Conservation (phyloP, 2,888 invertebrate species). For the Julus scanicus region DNA sequence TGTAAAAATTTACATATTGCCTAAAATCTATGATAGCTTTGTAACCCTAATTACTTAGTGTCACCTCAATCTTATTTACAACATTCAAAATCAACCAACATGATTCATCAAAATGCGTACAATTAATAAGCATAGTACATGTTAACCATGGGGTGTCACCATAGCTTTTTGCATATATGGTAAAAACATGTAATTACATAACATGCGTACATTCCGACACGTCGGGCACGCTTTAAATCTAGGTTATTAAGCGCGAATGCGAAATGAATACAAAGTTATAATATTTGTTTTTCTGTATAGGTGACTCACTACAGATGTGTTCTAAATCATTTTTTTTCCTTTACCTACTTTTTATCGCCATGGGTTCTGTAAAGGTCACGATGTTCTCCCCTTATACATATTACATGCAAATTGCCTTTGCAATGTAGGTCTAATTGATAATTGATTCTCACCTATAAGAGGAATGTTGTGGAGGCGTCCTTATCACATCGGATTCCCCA, state of each 20-base stretch:
- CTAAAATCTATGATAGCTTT: no score
- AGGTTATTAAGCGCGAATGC: background rate
- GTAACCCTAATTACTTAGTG: no score
- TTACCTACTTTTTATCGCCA: conserved; percentile 42
- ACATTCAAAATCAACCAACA: no score
- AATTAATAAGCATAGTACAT: no score
- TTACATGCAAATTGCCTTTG: background rate
- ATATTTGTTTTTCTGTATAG: background rate
- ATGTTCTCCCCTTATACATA: background rate
- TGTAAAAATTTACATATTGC: no score
- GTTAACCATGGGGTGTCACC: no score
- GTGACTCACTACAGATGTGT: background rate
- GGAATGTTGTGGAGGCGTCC: conserved; percentile 55
- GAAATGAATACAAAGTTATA: background rate
- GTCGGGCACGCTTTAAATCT: background rate
- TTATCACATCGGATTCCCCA: conserved; percentile 57
- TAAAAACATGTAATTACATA: no score
- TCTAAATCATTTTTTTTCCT: background rate
- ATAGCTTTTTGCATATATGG: no score
- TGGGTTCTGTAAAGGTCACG: conserved; percentile 49
- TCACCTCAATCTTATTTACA: no score
- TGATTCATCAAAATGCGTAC: no score
- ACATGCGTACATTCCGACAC: no score
- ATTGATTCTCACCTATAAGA: conserved; percentile 48
- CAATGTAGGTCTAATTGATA: conserved; percentile 26